Percentiles rank a stretch among this genome's conserved stretches.
These are phyloP conservation scores for rabbit (Oryctolagus cuniculus) DNA, from an alignment of 2,113 vertebrate genomes.

Conservation along the genomic window mOryCun1.1 NC_091436.1:81213001-81213500, in stretches of 20 bases:
- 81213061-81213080: constrained; percentile 72
- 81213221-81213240: constrained; percentile 71
- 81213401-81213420: constrained; percentile 69
- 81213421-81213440: constrained; percentile 42
- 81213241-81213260: constrained; percentile 85
- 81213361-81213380: constrained; percentile 68
- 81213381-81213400: constrained; percentile 77
- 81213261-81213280: constrained; percentile 84
- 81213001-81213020: constrained; percentile 67
- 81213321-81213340: constrained; percentile 85
- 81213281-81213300: constrained; percentile 85
- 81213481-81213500: neutral
- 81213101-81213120: constrained; percentile 69
- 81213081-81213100: constrained; percentile 61
- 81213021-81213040: constrained; percentile 56
- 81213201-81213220: constrained; percentile 76
- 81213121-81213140: constrained; percentile 68
- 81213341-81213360: constrained; percentile 75
- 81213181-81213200: constrained; percentile 75
- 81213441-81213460: constrained; percentile 50
- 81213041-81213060: constrained; percentile 45
- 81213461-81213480: neutral
- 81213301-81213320: constrained; percentile 83
- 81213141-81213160: constrained; percentile 83
- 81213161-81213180: constrained; percentile 75